Conservation (phyloP, 2,113 vertebrate genomes). For the Oreochromis niloticus region DNA sequence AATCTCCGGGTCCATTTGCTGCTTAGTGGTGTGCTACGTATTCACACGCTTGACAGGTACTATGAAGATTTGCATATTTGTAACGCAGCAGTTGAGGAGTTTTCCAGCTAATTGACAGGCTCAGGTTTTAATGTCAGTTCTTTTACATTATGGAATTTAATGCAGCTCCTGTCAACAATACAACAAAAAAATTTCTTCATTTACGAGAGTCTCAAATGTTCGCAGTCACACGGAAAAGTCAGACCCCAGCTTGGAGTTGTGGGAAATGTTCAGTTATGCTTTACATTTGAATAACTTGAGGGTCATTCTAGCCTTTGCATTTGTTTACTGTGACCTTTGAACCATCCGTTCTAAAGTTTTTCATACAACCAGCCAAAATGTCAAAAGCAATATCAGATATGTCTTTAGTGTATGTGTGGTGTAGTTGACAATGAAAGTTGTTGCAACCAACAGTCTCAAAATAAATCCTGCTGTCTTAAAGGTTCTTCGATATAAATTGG, state of each 20-base stretch:
- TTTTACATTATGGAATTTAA: not conserved
- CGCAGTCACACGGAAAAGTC: not conserved
- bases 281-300: not conserved
- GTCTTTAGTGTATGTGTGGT: not conserved
- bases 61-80: not conserved
- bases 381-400: accelerated
- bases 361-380: not conserved
- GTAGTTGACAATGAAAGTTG: too few relatives aligned
- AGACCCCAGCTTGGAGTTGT: not conserved
- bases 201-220: not conserved
- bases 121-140: not conserved
- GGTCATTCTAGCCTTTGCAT: not conserved
- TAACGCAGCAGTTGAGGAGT: not conserved
- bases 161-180: not conserved
- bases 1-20: not conserved
- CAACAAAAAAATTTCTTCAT: not conserved
- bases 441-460: too few relatives aligned
- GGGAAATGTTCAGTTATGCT: accelerated
- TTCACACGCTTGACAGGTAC: not conserved
- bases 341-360: not conserved
- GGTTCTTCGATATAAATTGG: too few relatives aligned
- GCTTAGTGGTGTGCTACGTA: not conserved
- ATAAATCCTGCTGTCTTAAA: too few relatives aligned
- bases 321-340: not conserved
- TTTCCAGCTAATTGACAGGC: not conserved